Evolutionary conservation across 1,140 invertebrate genomes (phyloP), one percentile per base, ranked within the genome.

Genomic region (Cyclargus thomasi): DNA sequence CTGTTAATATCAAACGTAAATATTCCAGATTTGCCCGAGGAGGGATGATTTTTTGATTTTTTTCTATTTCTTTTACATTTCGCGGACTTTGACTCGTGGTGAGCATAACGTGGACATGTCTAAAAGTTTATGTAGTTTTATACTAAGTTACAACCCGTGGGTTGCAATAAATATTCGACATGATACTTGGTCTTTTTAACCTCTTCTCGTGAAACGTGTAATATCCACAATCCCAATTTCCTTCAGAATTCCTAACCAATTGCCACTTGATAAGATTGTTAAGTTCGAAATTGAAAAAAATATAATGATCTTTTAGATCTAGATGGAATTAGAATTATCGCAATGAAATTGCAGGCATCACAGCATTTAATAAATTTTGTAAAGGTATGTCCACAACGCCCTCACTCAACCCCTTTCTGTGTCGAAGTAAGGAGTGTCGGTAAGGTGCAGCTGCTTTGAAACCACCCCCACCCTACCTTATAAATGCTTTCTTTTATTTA

Each of bases 1-100:
- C 36, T 72, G 77, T 68, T 72, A 69, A 74, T 81, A 84, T 84
- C 81, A 80, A 80, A 82, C 73, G 80, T 78, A 79, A 83, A 78
- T 78, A 80, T 81, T 77, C 72, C 72, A 74, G 73, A 86, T 83
- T 84, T 83, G 81, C 81, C 81, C 83, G 81, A 83, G 80, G 79
- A 83, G 80, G 80, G 76, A 75, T 78, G 72, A 55, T 74, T 76
- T 47, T 79, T 78, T 74, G 67, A 73, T 78, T 77, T 77, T 72
- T 65, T 68, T 70, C 63, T 69, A 69, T 71, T 65, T 70, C 57
- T 66, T 69, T 69, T 69, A 59, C 23, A 57, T 57, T 57, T 55
- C 64, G 55, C 53, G 53, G 22, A 57, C 64, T 21, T 59, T 66
- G 53, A 59, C 55, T 59, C 20, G 18, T 2, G 18, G 47, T 63